Evolutionary conservation across 2,888 invertebrate species (phyloP).

Genomic region (Cerastis leucographa): DNA sequence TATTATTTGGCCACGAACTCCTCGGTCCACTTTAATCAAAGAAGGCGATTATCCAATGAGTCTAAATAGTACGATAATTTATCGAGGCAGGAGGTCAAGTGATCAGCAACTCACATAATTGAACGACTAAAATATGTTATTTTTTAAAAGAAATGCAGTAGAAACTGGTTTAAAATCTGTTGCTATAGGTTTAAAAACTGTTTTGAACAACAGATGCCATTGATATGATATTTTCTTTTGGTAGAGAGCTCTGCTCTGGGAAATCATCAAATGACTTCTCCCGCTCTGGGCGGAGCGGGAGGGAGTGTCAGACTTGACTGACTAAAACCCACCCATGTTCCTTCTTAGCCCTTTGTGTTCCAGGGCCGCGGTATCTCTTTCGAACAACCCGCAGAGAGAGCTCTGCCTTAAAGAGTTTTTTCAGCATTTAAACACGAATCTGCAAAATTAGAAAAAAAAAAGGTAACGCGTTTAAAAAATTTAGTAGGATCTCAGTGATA

Average conservation of each 20-base stretch:
- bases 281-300: too few species aligned
- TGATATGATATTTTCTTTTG: background rate
- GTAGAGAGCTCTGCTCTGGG: background rate
- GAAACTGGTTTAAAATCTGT: background rate
- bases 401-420: background rate
- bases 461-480: background rate
- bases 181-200: background rate
- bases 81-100: slow-evolving; percentile 50
- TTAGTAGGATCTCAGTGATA: background rate
- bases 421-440: background rate
- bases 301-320: too few species aligned
- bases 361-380: too few species aligned
- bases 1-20: too few species aligned
- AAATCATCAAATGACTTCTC: too few species aligned
- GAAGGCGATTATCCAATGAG: slow-evolving; percentile 58
- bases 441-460: background rate
- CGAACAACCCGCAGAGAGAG: too few species aligned
- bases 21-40: slow-evolving; percentile 12
- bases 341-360: too few species aligned
- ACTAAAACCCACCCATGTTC: too few species aligned
- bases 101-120: slow-evolving; percentile 46
- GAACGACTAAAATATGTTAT: slow-evolving; percentile 37
- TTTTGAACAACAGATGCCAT: background rate
- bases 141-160: slow-evolving; percentile 25
- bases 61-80: slow-evolving; percentile 36